A percentile compares a stretch with the other conserved stretches of the same genome.
Evolutionary conservation across 2,888 invertebrate genomes (phyloP).

Genomic region (Arge pagana): DNA sequence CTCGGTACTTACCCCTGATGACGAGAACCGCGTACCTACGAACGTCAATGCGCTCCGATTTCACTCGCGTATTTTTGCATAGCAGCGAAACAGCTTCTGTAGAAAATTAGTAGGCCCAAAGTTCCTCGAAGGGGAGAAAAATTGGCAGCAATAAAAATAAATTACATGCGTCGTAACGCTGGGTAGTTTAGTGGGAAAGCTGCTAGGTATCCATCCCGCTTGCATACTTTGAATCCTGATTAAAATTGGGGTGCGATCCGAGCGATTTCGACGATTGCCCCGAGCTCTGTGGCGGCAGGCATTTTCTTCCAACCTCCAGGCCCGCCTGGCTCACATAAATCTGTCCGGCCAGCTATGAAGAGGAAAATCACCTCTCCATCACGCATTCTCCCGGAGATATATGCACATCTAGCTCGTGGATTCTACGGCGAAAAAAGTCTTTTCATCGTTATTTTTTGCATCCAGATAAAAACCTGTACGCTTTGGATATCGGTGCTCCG

Average conservation of each 20-base stretch:
- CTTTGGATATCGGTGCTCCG: too few relatives aligned
- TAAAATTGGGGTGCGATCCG: constrained; percentile 56
- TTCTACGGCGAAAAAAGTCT: too few relatives aligned
- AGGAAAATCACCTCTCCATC: too few relatives aligned
- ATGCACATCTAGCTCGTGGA: too few relatives aligned
- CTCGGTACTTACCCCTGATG: background rate
- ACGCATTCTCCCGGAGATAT: too few relatives aligned
- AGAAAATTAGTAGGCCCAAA: constrained; percentile 53
- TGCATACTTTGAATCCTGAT: constrained; percentile 57
- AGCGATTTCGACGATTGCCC: constrained; percentile 22
- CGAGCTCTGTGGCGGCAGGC: constrained; percentile 5
- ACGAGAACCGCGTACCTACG: background rate
- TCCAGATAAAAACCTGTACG: too few relatives aligned
- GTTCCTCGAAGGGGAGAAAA: constrained; percentile 57
- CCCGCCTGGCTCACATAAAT: constrained; percentile 10
- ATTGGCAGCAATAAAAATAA: constrained; percentile 59
- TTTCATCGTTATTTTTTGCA: too few relatives aligned
- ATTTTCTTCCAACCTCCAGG: constrained; percentile 15
- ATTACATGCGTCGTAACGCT: constrained; percentile 59
- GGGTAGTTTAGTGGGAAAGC: constrained; percentile 44
- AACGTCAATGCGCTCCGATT: constrained; percentile 3
- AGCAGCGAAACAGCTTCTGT: constrained; percentile 34
- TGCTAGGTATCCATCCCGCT: constrained; percentile 54
- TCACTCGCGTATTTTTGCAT: constrained; percentile 18
- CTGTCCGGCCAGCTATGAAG: too few relatives aligned